Evolutionary conservation across 2,797 vertebrate genomes (phyloP).

Genomic region (Masticophis lateralis): DNA sequence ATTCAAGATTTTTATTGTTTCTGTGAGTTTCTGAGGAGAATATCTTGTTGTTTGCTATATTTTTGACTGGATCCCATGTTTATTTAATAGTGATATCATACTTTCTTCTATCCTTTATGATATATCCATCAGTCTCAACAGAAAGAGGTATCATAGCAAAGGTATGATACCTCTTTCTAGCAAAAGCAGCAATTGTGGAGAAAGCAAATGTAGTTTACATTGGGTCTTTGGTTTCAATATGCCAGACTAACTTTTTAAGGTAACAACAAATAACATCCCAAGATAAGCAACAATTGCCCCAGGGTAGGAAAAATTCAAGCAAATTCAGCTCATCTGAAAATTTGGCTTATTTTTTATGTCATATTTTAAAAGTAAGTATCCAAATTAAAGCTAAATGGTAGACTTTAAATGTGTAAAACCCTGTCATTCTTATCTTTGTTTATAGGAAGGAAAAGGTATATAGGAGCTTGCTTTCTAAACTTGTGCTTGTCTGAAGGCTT

Average conservation of each 20-base stretch:
- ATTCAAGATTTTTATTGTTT: conserved; percentile 6
- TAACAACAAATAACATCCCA: not conserved
- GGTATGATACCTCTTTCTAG: not conserved
- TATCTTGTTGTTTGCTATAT: not conserved
- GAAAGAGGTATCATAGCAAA: not conserved
- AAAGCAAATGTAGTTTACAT: not conserved
- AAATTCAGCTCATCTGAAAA: not conserved
- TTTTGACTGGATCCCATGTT: not conserved
- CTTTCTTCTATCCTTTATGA: not conserved
- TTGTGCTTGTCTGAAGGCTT: not conserved
- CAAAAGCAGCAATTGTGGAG: not conserved
- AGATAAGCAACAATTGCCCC: not conserved
- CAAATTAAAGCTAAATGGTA: not conserved
- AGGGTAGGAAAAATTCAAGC: not conserved
- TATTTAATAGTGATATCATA: not conserved
- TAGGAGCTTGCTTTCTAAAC: not conserved
- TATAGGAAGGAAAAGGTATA: conserved; percentile 1
- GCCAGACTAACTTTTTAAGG: not conserved
- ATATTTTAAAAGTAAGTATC: not conserved
- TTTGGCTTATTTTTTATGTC: not conserved
- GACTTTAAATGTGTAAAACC: not conserved
- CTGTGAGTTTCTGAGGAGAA: conserved; percentile 12
- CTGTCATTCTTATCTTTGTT: not conserved
- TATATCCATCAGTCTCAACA: not conserved
- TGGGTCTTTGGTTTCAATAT: not conserved